Evolutionary conservation across 2,113 vertebrate genomes (phyloP).

Genomic region (Hemichromis elongatus): DNA sequence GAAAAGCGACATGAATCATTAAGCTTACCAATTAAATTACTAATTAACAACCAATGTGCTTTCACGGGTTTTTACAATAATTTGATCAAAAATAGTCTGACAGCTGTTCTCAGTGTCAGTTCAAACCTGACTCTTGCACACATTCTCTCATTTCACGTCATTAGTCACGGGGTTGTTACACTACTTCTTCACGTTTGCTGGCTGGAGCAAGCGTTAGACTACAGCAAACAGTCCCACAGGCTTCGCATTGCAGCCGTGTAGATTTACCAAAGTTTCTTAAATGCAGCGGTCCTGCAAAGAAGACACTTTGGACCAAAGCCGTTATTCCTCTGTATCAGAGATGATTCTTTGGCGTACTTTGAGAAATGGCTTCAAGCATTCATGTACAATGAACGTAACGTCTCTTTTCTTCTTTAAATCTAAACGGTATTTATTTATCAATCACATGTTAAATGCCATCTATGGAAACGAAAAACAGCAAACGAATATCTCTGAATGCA

Average conservation of each 20-base stretch:
- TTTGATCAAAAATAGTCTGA: not conserved
- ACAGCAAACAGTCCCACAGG: constrained; percentile 66
- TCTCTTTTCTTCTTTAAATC: not conserved
- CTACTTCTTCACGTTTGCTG: constrained; percentile 71
- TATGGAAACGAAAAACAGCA: not conserved
- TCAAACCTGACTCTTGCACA: constrained; percentile 20
- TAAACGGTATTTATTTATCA: not conserved
- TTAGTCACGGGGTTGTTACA: constrained; percentile 70
- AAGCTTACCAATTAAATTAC: not conserved
- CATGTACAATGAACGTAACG: not conserved
- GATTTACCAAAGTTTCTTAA: constrained; percentile 21
- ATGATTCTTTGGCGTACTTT: not conserved
- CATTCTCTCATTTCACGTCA: constrained; percentile 41
- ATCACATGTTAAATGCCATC: not conserved
- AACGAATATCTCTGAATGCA: constrained; percentile 30
- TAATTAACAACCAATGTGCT: not conserved
- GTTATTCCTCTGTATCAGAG: not conserved
- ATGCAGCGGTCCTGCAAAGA: constrained; percentile 15
- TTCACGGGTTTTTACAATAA: not conserved
- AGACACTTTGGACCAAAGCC: constrained; percentile 24
- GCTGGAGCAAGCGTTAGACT: constrained; percentile 75
- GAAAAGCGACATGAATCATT: not conserved
- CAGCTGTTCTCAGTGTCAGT: not conserved
- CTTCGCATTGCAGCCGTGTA: constrained; percentile 8
- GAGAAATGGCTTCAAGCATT: not conserved